Conservation (phyloP, 2,888 invertebrate species). For the Drosophila imparisetae region DNA sequence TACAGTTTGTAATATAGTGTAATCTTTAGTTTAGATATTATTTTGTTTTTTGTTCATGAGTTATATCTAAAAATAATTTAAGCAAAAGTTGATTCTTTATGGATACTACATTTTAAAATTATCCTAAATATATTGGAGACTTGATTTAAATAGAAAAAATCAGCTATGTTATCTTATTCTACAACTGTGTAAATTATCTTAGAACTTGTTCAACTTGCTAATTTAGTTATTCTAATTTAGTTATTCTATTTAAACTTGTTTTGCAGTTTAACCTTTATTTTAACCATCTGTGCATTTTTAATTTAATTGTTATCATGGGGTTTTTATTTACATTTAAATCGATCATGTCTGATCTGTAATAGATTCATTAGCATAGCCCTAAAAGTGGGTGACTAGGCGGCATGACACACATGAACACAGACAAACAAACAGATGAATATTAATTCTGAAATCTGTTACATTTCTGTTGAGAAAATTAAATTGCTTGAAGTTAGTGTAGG, state of each 20-base stretch:
- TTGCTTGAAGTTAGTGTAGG: slow-evolving; percentile 2
- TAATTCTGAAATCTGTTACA: background rate
- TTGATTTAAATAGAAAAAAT: background rate
- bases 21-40: background rate
- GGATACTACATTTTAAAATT: too few relatives aligned
- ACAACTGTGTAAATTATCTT: background rate
- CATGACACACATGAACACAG: background rate
- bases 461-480: background rate
- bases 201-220: background rate
- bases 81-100: too few relatives aligned
- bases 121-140: background rate
- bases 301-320: background rate
- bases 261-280: background rate
- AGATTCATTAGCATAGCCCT: background rate
- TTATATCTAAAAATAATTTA: too few relatives aligned
- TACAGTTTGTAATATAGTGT: background rate
- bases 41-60: background rate
- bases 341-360: too few relatives aligned
- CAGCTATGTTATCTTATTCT: background rate
- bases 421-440: background rate
- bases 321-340: background rate
- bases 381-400: background rate
- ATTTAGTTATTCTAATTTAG: background rate
- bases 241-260: background rate
- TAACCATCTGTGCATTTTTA: background rate